Evolutionary conservation across 2,888 invertebrate genomes (phyloP).

Genomic region (Fragum fragum): DNA sequence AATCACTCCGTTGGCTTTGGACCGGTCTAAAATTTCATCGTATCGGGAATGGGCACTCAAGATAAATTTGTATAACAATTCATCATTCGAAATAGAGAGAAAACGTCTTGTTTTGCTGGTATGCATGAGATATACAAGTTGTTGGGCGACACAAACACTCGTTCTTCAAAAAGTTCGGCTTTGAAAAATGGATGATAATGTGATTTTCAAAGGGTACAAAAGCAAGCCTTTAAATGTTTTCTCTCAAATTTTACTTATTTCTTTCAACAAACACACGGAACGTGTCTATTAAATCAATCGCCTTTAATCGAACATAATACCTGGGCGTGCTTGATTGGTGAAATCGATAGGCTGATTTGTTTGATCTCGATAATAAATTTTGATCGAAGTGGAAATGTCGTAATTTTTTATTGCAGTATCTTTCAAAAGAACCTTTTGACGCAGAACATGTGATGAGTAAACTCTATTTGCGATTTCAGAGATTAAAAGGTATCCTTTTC

Average conservation of each 20-base stretch:
- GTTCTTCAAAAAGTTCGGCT: no score
- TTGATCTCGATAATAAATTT: slow-evolving; percentile 6
- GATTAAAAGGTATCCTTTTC: no score
- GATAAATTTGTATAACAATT: no score
- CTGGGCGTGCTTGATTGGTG: neutral
- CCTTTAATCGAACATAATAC: neutral
- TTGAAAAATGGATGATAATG: no score
- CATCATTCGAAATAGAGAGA: no score
- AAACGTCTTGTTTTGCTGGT: no score
- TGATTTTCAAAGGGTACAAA: no score
- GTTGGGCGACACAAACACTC: no score
- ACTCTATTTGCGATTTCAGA: neutral
- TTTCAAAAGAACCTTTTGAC: neutral
- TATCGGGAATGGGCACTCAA: no score
- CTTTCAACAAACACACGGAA: neutral
- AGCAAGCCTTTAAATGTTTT: neutral
- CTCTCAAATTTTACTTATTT: neutral
- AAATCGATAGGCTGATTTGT: neutral
- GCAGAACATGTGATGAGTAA: neutral
- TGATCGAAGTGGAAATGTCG: neutral
- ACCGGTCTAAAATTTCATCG: no score
- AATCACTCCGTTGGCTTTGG: no score
- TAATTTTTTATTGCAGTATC: neutral
- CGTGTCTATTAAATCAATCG: slow-evolving; percentile 3
- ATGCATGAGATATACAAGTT: no score